These are phyloP conservation scores for Cheilosia urbana DNA, from an alignment of 2,888 invertebrate genomes.

Conservation along the genomic window DNA sequence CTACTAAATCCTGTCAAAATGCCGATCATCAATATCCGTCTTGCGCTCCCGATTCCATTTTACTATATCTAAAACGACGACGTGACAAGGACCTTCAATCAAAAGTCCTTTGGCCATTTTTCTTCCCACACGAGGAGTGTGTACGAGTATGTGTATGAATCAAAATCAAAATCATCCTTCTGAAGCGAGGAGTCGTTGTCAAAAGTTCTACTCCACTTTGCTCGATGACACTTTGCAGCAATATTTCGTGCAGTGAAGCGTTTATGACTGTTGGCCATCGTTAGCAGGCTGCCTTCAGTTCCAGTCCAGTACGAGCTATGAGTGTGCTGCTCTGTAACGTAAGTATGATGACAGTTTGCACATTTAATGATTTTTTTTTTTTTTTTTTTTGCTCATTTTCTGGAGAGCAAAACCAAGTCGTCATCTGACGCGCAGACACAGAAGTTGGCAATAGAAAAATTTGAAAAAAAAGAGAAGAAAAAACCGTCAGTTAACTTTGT, in stretches of 20 bases:
- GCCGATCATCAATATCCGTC: constrained; percentile 51
- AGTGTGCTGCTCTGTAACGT: constrained; percentile 6
- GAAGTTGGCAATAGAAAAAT: constrained; percentile 14
- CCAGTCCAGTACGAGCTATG: no score
- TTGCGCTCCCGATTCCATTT: constrained; percentile 7
- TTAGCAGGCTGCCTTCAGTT: neutral
- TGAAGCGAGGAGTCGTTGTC: neutral
- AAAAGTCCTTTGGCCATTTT: constrained; percentile 64
- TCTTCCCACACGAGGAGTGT: constrained; percentile 21
- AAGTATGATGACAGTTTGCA: constrained; percentile 68
- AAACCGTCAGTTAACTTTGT: constrained; percentile 40
- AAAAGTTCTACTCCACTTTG: constrained; percentile 11
- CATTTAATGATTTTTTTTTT: constrained; percentile 67
- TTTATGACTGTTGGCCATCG: constrained; percentile 58
- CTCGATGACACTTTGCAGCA: constrained; percentile 64
- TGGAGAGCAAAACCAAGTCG: constrained; percentile 13
- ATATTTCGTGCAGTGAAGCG: constrained; percentile 67
- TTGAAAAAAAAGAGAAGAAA: neutral
- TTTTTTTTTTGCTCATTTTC: constrained; percentile 43
- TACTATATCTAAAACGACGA: constrained; percentile 57
- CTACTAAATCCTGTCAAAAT: constrained; percentile 58
- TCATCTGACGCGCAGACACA: neutral
- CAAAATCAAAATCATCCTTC: constrained; percentile 20
- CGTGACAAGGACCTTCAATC: constrained; percentile 54
- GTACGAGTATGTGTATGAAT: constrained; percentile 16